phyloP scores from a whole-genome alignment of 2,113 vertebrate species.

The Ptychochromis oligacanthus region DNA sequence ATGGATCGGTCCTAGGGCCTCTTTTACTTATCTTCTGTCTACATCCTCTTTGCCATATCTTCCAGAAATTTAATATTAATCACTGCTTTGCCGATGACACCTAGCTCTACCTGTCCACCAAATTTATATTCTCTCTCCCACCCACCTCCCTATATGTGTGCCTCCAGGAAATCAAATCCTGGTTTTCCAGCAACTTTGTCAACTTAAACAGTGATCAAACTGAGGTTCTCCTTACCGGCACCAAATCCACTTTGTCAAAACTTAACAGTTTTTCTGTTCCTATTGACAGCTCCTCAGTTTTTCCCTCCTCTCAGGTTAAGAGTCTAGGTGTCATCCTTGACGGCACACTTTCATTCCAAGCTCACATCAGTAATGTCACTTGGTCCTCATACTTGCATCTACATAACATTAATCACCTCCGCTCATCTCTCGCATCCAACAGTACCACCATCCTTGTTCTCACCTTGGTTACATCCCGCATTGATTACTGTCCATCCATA shows the following conservation, averaged over 20 bases:
- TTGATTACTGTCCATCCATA: background rate
- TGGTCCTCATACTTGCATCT: background rate
- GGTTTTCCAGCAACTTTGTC: background rate
- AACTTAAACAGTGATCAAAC: background rate
- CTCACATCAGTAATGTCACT: background rate
- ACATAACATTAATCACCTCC: background rate
- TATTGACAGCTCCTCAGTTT: background rate
- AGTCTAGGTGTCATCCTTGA: no score
- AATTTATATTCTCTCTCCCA: background rate
- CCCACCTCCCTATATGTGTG: background rate
- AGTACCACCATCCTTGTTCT: background rate
- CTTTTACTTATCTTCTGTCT: rapidly evolving
- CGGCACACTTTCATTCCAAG: background rate
- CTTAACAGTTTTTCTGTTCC: background rate
- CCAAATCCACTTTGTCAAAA: background rate
- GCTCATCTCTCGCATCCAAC: background rate
- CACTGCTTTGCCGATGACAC: background rate
- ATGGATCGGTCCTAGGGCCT: background rate
- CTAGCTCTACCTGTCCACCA: background rate
- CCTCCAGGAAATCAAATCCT: background rate
- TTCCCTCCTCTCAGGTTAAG: background rate
- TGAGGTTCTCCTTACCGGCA: background rate
- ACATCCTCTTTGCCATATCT: background rate
- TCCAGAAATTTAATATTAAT: background rate
- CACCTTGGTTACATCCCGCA: background rate